These are phyloP conservation scores for Anguilla marmorata DNA, from an alignment of 2,797 vertebrate species.

Conservation along the genomic window DNA sequence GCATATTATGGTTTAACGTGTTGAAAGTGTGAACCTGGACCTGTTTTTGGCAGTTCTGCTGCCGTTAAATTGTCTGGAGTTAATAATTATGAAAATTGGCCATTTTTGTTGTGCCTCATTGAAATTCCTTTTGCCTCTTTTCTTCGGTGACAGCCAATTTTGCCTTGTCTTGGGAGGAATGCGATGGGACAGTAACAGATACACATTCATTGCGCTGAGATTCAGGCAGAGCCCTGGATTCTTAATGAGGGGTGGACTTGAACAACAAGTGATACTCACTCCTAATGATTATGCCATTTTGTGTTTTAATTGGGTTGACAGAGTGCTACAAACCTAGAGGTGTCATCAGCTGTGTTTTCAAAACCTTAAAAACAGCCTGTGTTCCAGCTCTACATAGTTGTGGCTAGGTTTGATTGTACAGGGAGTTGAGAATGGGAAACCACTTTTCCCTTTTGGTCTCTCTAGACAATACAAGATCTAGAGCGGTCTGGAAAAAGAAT, in stretches of 20 bases:
- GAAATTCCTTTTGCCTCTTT: conserved; percentile 25
- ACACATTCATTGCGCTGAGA: too few species aligned
- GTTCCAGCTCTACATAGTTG: conserved; percentile 61
- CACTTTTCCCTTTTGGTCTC: conserved; percentile 56
- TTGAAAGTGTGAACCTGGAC: conserved; percentile 40
- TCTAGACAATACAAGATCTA: conserved; percentile 61
- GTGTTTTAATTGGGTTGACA: not conserved
- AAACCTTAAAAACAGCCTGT: conserved; percentile 39
- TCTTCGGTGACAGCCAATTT: conserved; percentile 28
- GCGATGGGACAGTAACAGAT: not conserved
- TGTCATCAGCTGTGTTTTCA: conserved; percentile 56
- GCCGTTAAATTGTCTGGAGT: conserved; percentile 42
- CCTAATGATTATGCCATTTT: not conserved
- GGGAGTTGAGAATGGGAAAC: conserved; percentile 55
- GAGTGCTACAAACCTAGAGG: not conserved
- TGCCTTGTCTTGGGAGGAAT: conserved; percentile 38
- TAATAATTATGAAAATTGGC: not conserved
- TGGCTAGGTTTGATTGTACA: conserved; percentile 59
- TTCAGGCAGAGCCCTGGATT: not conserved
- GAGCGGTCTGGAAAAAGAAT: conserved; percentile 58
- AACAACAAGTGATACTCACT: not conserved
- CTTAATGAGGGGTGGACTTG: not conserved
- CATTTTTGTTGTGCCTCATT: not conserved
- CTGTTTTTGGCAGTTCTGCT: conserved; percentile 25
- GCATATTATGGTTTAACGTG: conserved; percentile 28